Base-by-base conservation (phyloP, 2,888 invertebrate species). In the Cryptophagus acutangulus region DNA sequence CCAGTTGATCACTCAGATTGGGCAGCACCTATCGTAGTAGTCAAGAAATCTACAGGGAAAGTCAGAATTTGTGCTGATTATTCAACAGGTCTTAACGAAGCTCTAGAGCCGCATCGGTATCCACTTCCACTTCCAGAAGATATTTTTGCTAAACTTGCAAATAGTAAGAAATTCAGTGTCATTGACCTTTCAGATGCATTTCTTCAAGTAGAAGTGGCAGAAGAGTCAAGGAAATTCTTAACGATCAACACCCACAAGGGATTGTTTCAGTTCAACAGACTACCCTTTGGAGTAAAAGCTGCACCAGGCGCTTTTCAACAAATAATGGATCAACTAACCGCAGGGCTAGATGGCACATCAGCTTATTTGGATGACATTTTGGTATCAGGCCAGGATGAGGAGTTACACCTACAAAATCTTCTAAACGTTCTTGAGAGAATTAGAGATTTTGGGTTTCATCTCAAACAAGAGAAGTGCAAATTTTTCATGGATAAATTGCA, bases 41-140 rank as follows among this genome's bases (percentile, higher is more conserved):
- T n/a, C n/a, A n/a, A n/a, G n/a, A n/a, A n/a, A n/a, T n/a, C n/a
- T n/a, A n/a, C n/a, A n/a, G 28, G 28, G 12, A 15, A 28, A 15
- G 26, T 48, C 1, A 26, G 48, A 2, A 28, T 48, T 13, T 46
- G 48, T 17, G 45, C 40, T n/a, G 40, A 46, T 39, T 43, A 40
- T 35, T 40, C 43, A 6, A 45, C 43, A 20, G 42, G 43, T 2
- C 30, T 45, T 9, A 48, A 46, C 15, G 33, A 36, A 4, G 36
- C 45, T 4, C 26, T 46, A 17, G 36, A 26, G 38, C 16, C 49
- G 9, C 45, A 57, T 35, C 37, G 39, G 10, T 52, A 45, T 20
- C 39, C 41, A 9, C 39, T 46, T 17, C 48, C 45, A 3, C 40
- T 33, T 40, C 31, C 38, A 6, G 42, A 47, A 30, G 38, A 36